Evolutionary conservation across 2,113 vertebrate genomes (phyloP).

Genomic region (Callospermophilus lateralis): DNA sequence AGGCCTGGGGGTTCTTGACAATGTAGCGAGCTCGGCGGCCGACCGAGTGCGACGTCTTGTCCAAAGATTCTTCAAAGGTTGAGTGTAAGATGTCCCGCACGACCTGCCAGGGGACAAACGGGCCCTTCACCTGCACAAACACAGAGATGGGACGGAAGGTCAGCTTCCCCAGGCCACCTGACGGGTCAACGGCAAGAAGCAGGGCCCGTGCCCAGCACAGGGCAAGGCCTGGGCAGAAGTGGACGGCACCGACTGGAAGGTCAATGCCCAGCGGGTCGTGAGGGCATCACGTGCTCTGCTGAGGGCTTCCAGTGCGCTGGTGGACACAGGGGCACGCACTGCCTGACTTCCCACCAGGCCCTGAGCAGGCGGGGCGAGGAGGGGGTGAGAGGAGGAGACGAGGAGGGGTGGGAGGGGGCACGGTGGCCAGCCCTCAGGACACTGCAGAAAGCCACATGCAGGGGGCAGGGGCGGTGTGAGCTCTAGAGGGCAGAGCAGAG

Average conservation of each 20-base stretch:
- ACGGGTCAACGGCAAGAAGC: rapidly evolving
- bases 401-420: too few species aligned
- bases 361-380: too few species aligned
- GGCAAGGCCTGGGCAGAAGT: not conserved
- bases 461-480: not conserved
- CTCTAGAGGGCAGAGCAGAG: not conserved
- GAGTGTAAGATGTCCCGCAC: slow-evolving; percentile 95
- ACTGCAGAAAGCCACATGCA: rapidly evolving
- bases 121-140: slow-evolving; percentile 91
- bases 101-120: slow-evolving; percentile 94
- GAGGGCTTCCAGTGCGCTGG: not conserved
- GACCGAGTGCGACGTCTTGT: slow-evolving; percentile 96
- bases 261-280: too few species aligned
- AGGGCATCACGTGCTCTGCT: not conserved
- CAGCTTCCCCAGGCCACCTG: rapidly evolving
- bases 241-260: not conserved
- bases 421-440: too few species aligned
- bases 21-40: slow-evolving; percentile 95
- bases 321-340: too few species aligned
- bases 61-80: slow-evolving; percentile 94
- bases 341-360: too few species aligned
- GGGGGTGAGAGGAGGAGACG: too few species aligned
- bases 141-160: rapidly evolving
- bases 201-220: too few species aligned
- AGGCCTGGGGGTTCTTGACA: slow-evolving; percentile 95